Evolutionary conservation across 2,888 invertebrate species (phyloP).

Genomic region (Willowsia nigromaculata): DNA sequence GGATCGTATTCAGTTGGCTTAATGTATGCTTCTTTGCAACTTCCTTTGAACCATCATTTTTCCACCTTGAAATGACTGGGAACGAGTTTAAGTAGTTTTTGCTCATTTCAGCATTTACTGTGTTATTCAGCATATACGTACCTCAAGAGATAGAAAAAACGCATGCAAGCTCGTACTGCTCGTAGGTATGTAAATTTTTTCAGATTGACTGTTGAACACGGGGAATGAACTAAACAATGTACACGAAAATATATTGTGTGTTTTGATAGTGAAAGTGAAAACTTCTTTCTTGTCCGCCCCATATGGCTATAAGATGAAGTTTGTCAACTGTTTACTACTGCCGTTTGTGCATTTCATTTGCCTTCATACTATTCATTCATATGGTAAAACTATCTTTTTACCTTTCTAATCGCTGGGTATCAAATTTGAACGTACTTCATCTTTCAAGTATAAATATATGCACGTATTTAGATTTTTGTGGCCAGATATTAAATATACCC

Average conservation of each 20-base stretch:
- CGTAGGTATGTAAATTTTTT: background rate
- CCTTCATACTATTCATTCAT: too few relatives aligned
- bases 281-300: too few relatives aligned
- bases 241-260: background rate
- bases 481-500: background rate
- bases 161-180: too few relatives aligned
- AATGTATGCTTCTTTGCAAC: slow-evolving; percentile 1
- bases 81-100: background rate
- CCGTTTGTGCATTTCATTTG: too few relatives aligned
- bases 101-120: background rate
- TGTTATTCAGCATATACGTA: background rate
- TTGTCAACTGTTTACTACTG: too few relatives aligned
- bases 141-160: too few relatives aligned
- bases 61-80: slow-evolving; percentile 15
- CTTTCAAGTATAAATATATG: too few relatives aligned
- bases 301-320: too few relatives aligned
- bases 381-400: too few relatives aligned
- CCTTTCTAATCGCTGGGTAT: too few relatives aligned
- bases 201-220: background rate
- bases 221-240: background rate
- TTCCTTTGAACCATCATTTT: slow-evolving; percentile 1
- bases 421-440: too few relatives aligned
- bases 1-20: background rate
- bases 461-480: background rate
- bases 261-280: background rate